These are phyloP conservation scores for Pluvialis apricaria DNA, from an alignment of 2,113 vertebrate genomes.

Conservation along the genomic window DNA sequence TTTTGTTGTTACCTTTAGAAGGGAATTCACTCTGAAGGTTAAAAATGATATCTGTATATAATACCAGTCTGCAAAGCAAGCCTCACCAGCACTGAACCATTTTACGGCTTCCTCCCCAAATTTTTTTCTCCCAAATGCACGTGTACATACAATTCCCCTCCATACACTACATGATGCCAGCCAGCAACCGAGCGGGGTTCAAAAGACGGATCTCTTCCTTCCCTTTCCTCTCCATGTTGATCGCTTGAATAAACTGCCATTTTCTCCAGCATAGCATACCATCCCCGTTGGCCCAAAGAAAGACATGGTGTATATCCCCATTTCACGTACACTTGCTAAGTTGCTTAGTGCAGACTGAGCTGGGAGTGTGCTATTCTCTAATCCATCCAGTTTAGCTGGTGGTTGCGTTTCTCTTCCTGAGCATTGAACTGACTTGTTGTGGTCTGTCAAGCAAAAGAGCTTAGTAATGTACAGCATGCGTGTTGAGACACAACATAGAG, in stretches of 20 bases:
- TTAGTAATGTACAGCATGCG: neutral
- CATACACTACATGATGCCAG: neutral
- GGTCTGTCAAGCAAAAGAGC: neutral
- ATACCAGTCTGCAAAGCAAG: neutral
- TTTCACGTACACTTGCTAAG: accelerated
- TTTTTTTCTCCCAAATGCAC: neutral
- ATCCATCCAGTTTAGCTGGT: neutral
- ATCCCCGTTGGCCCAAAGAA: accelerated
- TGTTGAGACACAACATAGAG: neutral
- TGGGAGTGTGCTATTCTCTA: neutral
- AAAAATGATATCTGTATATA: neutral
- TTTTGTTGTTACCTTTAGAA: neutral
- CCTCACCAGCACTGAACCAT: neutral
- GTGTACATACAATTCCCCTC: neutral
- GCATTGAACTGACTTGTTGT: neutral
- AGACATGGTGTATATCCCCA: accelerated
- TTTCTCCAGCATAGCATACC: neutral
- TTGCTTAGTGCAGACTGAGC: neutral
- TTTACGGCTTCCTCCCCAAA: neutral
- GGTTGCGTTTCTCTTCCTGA: neutral
- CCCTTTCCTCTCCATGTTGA: neutral
- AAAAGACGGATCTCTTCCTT: neutral
- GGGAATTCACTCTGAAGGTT: neutral
- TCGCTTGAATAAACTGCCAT: neutral
- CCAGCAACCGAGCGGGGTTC: neutral